Evolutionary conservation across 2,797 vertebrate genomes (phyloP).

Genomic region (Poliocrania exsul): DNA sequence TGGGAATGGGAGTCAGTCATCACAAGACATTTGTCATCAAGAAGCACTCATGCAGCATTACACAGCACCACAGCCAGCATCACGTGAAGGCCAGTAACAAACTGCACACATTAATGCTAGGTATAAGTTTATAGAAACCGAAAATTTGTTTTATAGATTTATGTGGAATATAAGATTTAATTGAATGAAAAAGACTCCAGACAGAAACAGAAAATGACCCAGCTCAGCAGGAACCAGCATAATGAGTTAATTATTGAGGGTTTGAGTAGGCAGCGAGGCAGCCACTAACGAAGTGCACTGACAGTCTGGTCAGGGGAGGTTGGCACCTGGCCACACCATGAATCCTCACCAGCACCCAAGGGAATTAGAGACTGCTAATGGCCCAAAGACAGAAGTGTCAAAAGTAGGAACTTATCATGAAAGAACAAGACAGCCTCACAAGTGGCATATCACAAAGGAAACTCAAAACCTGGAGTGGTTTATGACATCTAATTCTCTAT

Average conservation of each 20-base stretch:
- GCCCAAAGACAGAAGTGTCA: conserved; percentile 34
- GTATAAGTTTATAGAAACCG: not conserved
- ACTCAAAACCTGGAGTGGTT: not conserved
- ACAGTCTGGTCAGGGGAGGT: conserved; percentile 51
- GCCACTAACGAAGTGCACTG: conserved; percentile 35
- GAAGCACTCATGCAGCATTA: not conserved
- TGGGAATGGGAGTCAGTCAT: not conserved
- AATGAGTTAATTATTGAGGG: conserved; percentile 63
- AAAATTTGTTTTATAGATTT: conserved; percentile 16
- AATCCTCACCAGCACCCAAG: conserved; percentile 19
- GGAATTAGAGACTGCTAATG: conserved; percentile 13
- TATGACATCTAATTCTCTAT: not conserved
- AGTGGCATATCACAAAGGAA: not conserved
- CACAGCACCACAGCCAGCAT: not conserved
- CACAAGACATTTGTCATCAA: not conserved
- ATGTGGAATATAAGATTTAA: conserved; percentile 27
- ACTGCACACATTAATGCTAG: not conserved
- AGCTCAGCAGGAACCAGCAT: conserved; percentile 54
- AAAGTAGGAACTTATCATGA: not conserved
- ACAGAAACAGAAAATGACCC: conserved; percentile 41
- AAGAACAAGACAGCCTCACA: conserved; percentile 18
- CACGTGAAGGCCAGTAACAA: not conserved
- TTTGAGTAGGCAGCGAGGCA: conserved; percentile 13
- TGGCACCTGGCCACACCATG: conserved; percentile 56
- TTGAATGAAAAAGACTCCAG: conserved; percentile 37